Percentiles rank a stretch among this genome's conserved stretches.
phyloP scores from a whole-genome alignment of 2,888 invertebrate species.

The Geotrupes spiniger region DNA sequence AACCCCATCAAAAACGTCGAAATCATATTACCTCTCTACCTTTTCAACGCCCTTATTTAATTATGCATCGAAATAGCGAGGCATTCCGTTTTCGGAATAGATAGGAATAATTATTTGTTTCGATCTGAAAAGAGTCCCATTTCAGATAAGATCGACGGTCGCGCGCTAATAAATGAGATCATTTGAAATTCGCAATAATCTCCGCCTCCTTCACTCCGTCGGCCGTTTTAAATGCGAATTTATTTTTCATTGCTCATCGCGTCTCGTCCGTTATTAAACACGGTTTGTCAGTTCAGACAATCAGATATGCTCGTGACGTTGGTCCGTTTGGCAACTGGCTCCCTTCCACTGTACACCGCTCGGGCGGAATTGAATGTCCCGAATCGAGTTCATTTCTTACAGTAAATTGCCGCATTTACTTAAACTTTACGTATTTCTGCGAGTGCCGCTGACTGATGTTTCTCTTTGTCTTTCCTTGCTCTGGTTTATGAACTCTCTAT shows the following conservation, averaged over 20 bases:
- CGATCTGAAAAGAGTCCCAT: too few species aligned
- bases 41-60: too few species aligned
- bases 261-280: slow-evolving; percentile 12
- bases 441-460: slow-evolving; percentile 39
- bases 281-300: slow-evolving; percentile 18
- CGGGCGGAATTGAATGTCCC: slow-evolving; percentile 33
- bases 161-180: slow-evolving; percentile 7
- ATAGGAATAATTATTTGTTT: too few species aligned
- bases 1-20: too few species aligned
- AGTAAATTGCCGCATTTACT: slow-evolving; percentile 41
- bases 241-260: slow-evolving; percentile 6
- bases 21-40: too few species aligned
- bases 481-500: slow-evolving; percentile 38
- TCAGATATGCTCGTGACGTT: slow-evolving; percentile 23
- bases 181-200: slow-evolving; percentile 1
- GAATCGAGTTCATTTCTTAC: slow-evolving; percentile 38
- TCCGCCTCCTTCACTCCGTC: neutral
- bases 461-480: slow-evolving; percentile 37
- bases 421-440: slow-evolving; percentile 37
- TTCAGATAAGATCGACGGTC: too few species aligned
- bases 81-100: too few species aligned
- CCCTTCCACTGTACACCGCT: neutral
- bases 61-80: too few species aligned
- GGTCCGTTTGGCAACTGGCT: slow-evolving; percentile 16
- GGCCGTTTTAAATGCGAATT: slow-evolving; percentile 8